These are phyloP conservation scores for Oxytorus armatus DNA, from an alignment of 2,888 invertebrate genomes.

Conservation along the genomic window DNA sequence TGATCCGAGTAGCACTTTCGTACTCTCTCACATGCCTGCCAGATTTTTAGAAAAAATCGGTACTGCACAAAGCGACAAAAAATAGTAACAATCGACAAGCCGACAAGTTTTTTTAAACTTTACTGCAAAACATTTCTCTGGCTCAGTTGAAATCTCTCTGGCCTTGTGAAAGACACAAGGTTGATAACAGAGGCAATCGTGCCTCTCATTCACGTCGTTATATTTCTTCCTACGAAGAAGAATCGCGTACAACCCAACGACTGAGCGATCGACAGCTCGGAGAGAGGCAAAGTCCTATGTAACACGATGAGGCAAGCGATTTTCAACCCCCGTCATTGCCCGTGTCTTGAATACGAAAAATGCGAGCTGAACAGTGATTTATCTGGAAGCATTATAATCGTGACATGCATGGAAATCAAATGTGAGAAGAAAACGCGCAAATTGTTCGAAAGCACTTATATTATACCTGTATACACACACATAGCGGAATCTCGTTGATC, in stretches of 20 bases:
- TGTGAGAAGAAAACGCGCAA: conserved; percentile 24
- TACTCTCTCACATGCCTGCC: neutral
- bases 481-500: conserved; percentile 26
- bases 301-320: conserved; percentile 65
- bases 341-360: conserved; percentile 75
- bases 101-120: no score
- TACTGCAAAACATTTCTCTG: no score
- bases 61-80: neutral
- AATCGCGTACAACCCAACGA: conserved; percentile 29
- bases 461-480: conserved; percentile 14
- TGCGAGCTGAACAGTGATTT: conserved; percentile 72
- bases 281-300: conserved; percentile 26
- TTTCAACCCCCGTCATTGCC: conserved; percentile 64
- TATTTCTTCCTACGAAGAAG: conserved; percentile 36
- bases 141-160: no score
- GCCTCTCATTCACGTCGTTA: conserved; percentile 24
- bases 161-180: no score
- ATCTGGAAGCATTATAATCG: conserved; percentile 77
- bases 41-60: no score
- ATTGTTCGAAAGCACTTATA: conserved; percentile 47
- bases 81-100: neutral
- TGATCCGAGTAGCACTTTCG: neutral
- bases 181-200: neutral
- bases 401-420: conserved; percentile 64
- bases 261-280: conserved; percentile 24